Evolutionary conservation across 2,888 invertebrate genomes (phyloP), one percentile per base, ranked within the genome.

Genomic region (Archips xylosteana): DNA sequence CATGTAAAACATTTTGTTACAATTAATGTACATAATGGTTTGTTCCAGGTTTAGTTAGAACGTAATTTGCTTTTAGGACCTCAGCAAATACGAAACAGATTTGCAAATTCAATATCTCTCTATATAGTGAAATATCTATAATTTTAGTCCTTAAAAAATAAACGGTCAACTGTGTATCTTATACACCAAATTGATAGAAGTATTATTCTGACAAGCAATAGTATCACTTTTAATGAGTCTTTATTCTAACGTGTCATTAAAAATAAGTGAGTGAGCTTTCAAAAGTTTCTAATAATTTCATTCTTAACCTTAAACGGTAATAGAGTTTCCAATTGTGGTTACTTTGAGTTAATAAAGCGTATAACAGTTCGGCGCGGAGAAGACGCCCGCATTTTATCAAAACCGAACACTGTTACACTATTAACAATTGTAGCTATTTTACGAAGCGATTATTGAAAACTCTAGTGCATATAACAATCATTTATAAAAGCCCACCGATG

Each of bases 261-360:
- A 63, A 83, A 80, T 79, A 78, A 82, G 84, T 87, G 89, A 88
- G 88, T 85, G 85, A 73, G 59, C 73, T 69, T 83, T 81, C 79
- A 82, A 85, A 78, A 79, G 76, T 78, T 77, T 79, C 78, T 81
- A 84, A 83, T 85, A 80, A 85, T 85, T 86, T 87, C 82, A 81
- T 82, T 78, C 85, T 87, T 87, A 88, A 83, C 82, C 78, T 85
- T 87, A 88, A 75, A 72, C 79, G 81, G 59, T 72, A 59, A 69
- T 73, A 73, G 73, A 73, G 68, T 69, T 73, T 64, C 34, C 73
- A 73, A 73, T 63, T 45, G 63, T 63, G 45, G 13, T 47, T 13
- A 45, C 32, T 73, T 49, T 54, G 61, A 72, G 54, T 59, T 49
- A 15, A 73, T 73, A 68, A 15, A 61, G 72, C 72, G 49, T 64